Conservation (phyloP, 2,888 invertebrate genomes). For the Cerceris ruficornis region DNA sequence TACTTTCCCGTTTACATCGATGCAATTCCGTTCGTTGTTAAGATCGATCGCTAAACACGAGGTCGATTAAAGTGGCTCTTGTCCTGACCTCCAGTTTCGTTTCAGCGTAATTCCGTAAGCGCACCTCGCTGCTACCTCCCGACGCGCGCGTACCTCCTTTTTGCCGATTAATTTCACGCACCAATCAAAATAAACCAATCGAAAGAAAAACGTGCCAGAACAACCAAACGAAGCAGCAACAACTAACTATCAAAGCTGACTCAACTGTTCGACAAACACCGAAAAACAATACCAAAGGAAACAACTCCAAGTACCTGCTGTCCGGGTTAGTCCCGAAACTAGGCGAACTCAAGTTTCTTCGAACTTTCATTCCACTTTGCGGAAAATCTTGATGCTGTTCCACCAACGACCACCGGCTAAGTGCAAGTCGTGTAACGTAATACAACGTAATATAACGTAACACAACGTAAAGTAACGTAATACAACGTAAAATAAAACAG, state of each 20-base stretch:
- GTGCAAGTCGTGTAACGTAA: no score
- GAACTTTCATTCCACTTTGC: no score
- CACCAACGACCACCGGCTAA: no score
- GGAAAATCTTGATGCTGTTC: no score
- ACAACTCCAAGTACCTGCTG: constrained; percentile 2
- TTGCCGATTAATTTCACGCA: constrained; percentile 27
- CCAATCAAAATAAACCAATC: constrained; percentile 37
- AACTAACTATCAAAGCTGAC: constrained; percentile 54
- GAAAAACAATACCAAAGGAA: constrained; percentile 26
- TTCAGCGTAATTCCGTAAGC: constrained; percentile 18
- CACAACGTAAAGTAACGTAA: no score
- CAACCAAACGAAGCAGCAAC: constrained; percentile 53
- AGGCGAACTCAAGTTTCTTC: no score
- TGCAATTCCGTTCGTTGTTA: neutral
- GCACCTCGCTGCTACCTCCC: constrained; percentile 8
- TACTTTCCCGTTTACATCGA: constrained; percentile 12
- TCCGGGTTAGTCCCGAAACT: no score
- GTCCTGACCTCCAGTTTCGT: constrained; percentile 43
- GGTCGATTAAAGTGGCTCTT: neutral
- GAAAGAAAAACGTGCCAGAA: constrained; percentile 52
- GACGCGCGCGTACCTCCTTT: constrained; percentile 17
- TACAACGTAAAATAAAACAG: no score
- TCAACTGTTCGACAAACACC: constrained; percentile 50
- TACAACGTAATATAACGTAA: no score
- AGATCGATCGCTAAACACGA: neutral